phyloP scores from a whole-genome alignment of 2,888 invertebrate genomes.

The Cephus runcator region DNA sequence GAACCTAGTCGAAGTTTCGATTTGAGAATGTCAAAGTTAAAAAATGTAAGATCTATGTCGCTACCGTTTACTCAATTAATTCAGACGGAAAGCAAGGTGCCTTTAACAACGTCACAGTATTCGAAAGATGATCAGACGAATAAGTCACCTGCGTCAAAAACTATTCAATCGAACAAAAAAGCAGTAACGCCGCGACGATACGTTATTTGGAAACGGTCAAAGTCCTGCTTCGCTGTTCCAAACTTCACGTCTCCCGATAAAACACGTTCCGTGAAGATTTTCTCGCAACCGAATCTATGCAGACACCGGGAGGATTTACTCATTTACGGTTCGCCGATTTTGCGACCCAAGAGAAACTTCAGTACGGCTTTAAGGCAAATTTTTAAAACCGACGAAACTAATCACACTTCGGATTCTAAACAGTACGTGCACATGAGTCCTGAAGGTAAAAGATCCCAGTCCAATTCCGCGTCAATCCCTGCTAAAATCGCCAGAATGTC shows the following conservation, averaged over 20 bases:
- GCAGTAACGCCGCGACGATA: conserved; percentile 38
- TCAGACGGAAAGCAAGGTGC: not conserved
- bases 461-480: conserved; percentile 44
- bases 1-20: not conserved
- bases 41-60: not conserved
- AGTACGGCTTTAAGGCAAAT: conserved; percentile 33
- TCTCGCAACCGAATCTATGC: conserved; percentile 46
- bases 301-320: conserved; percentile 32
- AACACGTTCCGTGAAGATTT: conserved; percentile 37
- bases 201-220: conserved; percentile 47
- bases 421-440: conserved; percentile 43
- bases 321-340: conserved; percentile 16
- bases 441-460: conserved; percentile 1
- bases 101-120: not conserved
- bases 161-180: conserved; percentile 27
- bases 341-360: conserved; percentile 25
- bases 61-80: not conserved
- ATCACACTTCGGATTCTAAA: conserved; percentile 47
- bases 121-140: not conserved
- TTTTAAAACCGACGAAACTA: conserved; percentile 27
- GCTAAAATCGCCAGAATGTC: conserved; percentile 40
- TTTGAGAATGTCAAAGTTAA: not conserved
- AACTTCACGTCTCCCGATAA: conserved; percentile 33
- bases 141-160: not conserved
- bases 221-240: conserved; percentile 44